Evolutionary conservation across 2,113 vertebrate species (phyloP), one percentile per base, ranked within the genome.

Genomic region (Sciurus niger): DNA sequence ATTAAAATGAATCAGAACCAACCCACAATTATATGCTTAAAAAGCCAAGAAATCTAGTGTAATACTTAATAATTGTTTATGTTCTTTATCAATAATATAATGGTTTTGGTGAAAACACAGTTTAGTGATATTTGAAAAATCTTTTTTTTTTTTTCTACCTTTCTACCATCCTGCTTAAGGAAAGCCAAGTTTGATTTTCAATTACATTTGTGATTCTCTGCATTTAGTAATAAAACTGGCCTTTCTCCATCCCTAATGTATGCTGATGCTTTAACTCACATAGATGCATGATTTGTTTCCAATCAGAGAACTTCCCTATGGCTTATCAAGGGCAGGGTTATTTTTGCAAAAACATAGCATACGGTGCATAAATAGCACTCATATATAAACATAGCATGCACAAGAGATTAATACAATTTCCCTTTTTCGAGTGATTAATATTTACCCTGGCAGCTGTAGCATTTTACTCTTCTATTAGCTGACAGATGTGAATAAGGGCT

Each of bases 321-420:
- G 92, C 68, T 97, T 96, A 96, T 95, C 86, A 96, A 96, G 93
- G 87, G 73, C 90, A 97, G 84, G 60, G 73, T 82, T 93, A 85
- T 98, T 96, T 98, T 76, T 77, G 87, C 92, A 96, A 89, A 89
- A 93, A 43, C 77, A n/a, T n/a, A 90, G 84, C 94, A 93, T 90
- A 79, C 0, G 10, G 94, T n/a, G 17, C 67, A 95, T 93, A 95
- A 96, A 95, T 51, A 96, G 84, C 30, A n/a, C 84, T 97, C 96
- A 93, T 83, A 94, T 93, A 94, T 90, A 95, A 96, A 92, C 96
- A 90, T 51, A 92, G 85, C 90, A 96, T 95, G 87, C 96, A 96
- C 89, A 74, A 70, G 97, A 98, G 96, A 98, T 97, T 97, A 97
- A 98, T 98, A 96, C 84, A 92, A 95, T 96, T 95, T 98, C 89